Conservation (phyloP, 2,797 vertebrate species). For the Sebastes trivittatus region DNA sequence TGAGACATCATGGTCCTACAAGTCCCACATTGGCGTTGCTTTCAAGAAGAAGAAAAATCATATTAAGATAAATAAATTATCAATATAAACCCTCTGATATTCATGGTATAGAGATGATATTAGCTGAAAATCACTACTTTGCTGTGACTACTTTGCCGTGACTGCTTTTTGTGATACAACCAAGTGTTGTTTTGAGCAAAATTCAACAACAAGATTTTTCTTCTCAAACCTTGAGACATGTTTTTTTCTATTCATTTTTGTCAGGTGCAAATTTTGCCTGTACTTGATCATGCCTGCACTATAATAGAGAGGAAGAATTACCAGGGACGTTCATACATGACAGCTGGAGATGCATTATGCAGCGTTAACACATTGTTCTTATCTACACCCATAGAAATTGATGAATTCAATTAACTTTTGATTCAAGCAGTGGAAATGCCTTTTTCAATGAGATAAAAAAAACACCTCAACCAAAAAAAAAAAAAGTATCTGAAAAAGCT, state of each 20-base stretch:
- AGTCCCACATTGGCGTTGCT: too few species aligned
- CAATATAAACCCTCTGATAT: too few species aligned
- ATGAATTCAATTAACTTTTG: slow-evolving; percentile 12
- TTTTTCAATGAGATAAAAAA: slow-evolving; percentile 6
- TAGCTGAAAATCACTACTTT: not conserved
- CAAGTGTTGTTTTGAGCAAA: not conserved
- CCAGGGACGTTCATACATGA: not conserved
- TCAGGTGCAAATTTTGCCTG: not conserved
- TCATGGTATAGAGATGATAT: not conserved
- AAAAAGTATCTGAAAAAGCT: not conserved
- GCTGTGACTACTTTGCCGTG: not conserved
- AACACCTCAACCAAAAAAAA: not conserved
- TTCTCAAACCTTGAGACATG: not conserved
- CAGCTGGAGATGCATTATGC: not conserved
- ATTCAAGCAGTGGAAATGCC: slow-evolving; percentile 1
- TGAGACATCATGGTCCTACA: too few species aligned
- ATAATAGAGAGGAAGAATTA: not conserved
- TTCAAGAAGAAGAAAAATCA: too few species aligned
- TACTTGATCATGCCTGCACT: not conserved
- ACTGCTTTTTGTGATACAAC: not conserved
- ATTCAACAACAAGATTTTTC: not conserved
- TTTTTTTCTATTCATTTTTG: not conserved
- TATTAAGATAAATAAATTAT: too few species aligned
- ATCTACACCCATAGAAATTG: not conserved
- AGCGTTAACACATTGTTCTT: not conserved